Base-by-base conservation (phyloP, 2,113 vertebrate species). In the Varanus komodoensis region DNA sequence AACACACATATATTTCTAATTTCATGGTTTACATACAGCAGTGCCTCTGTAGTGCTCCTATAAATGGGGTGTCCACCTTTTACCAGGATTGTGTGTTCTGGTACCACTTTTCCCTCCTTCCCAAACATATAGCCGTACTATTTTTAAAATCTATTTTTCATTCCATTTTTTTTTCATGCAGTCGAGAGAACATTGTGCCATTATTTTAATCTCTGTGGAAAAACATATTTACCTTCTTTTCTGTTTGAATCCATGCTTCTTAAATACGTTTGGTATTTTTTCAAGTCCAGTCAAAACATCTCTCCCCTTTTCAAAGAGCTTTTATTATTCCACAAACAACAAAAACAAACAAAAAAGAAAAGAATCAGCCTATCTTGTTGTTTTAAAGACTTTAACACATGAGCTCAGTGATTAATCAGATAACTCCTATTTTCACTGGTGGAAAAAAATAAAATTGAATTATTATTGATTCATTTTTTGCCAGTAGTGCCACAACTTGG, bases 211-310 rank as follows among this genome's bases (percentile, higher is more conserved):
- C 90, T 94, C 89, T 94, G 91, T 93, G 89, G 90, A 92, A 92
- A 68, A 91, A 71, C 85, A 93, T 38, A 73, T 91, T 96, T 97
- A 97, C 97, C 97, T 97, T 95, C 95, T 80, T 96, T 96, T 94
- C 96, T 97, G 94, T 97, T 97, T 96, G 96, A 95, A 84, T 97
- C 97, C 97, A 97, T 97, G 91, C 95, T 93, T 96, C 94, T 94
- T 94, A 57, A 90, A 86, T 90, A 89, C 21, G 89, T 86, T 91
- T 87, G 17, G 87, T 93, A 34, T 84, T 89, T 54, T 54, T 82
- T 44, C 6, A 88, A 32, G 64, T 95, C 0, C 93, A 86, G 52
- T 91, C 93, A 94, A 93, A 94, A 92, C 92, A 94, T 89, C 89
- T 93, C 93, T 95, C 92, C 95, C 95, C 91, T 94, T 92, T 94